Percentiles rank a stretch among this genome's conserved stretches.
These are phyloP conservation scores for Orgyia antiqua DNA, from an alignment of 2,888 invertebrate species.

Conservation along the genomic window DNA sequence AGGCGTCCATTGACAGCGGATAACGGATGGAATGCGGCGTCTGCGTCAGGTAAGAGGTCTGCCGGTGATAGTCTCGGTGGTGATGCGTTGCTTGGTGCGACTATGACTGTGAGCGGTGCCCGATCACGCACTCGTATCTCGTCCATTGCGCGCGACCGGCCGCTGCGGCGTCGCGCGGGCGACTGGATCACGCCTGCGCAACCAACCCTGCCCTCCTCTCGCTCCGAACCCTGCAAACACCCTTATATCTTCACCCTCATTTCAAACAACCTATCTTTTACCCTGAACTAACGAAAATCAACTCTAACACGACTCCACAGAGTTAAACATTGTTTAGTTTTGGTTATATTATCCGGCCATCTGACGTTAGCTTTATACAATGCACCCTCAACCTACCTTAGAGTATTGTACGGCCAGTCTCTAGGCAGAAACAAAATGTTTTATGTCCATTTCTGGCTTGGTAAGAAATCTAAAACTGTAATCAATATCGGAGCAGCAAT, in stretches of 20 bases:
- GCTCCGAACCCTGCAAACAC: conserved; percentile 67
- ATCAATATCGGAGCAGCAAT: conserved; percentile 8
- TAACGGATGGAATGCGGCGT: conserved; percentile 95
- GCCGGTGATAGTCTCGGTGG: conserved; percentile 80
- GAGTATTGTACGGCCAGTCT: conserved; percentile 28
- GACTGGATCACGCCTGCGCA: conserved; percentile 77
- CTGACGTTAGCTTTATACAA: conserved; percentile 52
- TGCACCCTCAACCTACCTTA: conserved; percentile 73
- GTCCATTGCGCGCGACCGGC: conserved; percentile 76
- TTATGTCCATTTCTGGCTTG: conserved; percentile 34
- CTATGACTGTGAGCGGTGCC: conserved; percentile 75
- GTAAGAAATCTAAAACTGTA: no score
- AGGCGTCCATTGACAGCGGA: conserved; percentile 92
- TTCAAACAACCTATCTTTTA: conserved; percentile 39
- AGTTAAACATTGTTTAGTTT: conserved; percentile 12
- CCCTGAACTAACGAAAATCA: conserved; percentile 8
- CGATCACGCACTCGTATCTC: conserved; percentile 62
- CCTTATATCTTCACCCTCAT: conserved; percentile 53
- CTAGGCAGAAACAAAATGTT: conserved; percentile 15
- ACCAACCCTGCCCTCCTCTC: conserved; percentile 62
- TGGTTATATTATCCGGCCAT: conserved; percentile 33
- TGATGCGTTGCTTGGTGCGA: conserved; percentile 82
- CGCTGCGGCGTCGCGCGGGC: conserved; percentile 78
- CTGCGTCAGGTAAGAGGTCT: conserved; percentile 82
- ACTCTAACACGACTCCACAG: conserved; percentile 16